Base-by-base conservation (phyloP, 2,888 invertebrate species). In the Furcula furcula region DNA sequence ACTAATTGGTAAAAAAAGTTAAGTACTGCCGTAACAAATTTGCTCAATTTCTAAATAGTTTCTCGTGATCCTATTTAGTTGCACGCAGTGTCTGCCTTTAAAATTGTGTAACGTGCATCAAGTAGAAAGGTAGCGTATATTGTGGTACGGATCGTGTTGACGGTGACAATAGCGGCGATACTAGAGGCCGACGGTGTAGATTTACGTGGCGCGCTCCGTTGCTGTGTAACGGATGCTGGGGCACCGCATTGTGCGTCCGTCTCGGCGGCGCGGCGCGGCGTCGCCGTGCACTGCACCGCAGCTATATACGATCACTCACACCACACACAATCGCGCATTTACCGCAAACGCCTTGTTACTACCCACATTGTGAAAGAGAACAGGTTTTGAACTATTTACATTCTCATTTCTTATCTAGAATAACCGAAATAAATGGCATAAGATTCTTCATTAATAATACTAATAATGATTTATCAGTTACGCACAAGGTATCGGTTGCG, bases 171-270 rank as follows among this genome's bases (percentile, higher is more conserved):
- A 44, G 55, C 42, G 52, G 41, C 52, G 48, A 52, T 50, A 52
- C 53, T 40, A 46, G 50, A 38, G n/a, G n/a, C n/a, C 49, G 46
- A 32, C 59, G 71, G 76, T 77, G 70, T 77, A 59, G 67, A 59
- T 44, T 77, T 77, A 72, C 73, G 42, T 36, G 43, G 40, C 36
- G 39, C 30, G 36, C 11, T n/a, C n/a, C 47, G 53, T 42, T 43
- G 38, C 55, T 41, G 48, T 58, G 58, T 72, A 72, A 73, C 72
- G 71, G 69, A 72, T 72, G 68, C 67, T 55, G 36, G 42, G 59
- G 51, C 55, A 53, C 56, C 64, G 57, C 58, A 65, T 69, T 68
- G 73, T 70, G 57, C 46, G 25, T 15, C 55, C 66, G 67, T 67
- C 69, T 64, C 63, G 63, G 45, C 49, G 51, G 36, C 47, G 36